Conservation (phyloP, 2,888 invertebrate genomes). For the Synanthedon formicaeformis region DNA sequence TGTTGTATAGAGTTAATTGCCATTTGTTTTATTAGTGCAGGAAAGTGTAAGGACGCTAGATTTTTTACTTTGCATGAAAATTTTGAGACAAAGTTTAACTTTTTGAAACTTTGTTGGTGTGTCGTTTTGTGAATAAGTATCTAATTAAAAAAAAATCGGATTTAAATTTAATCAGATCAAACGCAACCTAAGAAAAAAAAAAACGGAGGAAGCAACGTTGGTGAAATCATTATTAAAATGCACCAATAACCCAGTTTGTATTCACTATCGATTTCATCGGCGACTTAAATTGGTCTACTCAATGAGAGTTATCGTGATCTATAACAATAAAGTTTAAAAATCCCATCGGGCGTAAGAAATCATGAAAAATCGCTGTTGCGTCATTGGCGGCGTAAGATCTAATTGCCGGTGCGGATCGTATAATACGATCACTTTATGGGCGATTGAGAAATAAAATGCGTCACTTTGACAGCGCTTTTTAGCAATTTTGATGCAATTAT, state of each 20-base stretch:
- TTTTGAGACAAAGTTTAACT: too few species aligned
- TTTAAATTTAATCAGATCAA: too few species aligned
- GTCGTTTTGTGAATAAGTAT: too few species aligned
- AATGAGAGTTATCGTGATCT: conserved; percentile 42
- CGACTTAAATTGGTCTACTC: conserved; percentile 20
- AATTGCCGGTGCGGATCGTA: background rate
- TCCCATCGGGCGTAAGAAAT: conserved; percentile 51
- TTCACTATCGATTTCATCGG: background rate
- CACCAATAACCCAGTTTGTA: background rate
- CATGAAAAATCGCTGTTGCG: conserved; percentile 33
- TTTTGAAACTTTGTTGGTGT: too few species aligned
- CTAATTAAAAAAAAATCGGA: too few species aligned
- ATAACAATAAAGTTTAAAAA: conserved; percentile 47
- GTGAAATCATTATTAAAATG: background rate
- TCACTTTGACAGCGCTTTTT: background rate
- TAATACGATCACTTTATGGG: background rate
- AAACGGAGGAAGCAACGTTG: too few species aligned
- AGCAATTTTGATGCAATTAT: background rate
- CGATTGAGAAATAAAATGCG: background rate
- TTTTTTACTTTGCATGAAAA: too few species aligned
- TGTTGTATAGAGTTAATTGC: too few species aligned
- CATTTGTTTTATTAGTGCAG: too few species aligned
- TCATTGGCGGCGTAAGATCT: background rate
- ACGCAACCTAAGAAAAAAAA: too few species aligned
- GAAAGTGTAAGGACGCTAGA: too few species aligned